Conservation (phyloP, 2,113 vertebrate genomes). For the Empidonax traillii region DNA sequence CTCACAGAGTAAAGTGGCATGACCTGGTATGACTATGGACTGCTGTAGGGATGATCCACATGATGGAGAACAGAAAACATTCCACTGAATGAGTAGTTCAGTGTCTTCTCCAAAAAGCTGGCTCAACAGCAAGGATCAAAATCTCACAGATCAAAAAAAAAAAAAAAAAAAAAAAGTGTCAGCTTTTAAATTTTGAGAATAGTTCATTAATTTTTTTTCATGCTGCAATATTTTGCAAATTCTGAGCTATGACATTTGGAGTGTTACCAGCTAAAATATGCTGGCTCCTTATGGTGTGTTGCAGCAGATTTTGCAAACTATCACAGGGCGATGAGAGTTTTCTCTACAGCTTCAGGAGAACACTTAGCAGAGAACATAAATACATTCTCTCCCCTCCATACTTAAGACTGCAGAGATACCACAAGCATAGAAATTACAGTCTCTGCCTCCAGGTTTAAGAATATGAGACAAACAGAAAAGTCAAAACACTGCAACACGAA, state of each 20-base stretch:
- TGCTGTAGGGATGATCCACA: not conserved
- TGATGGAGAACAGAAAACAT: not conserved
- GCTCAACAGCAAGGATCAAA: not conserved
- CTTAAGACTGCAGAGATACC: not conserved
- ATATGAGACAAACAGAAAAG: not conserved
- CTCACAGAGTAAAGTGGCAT: not conserved
- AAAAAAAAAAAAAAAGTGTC: not conserved
- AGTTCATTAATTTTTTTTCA: not conserved
- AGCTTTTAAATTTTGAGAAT: not conserved
- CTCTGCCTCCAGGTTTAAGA: not conserved
- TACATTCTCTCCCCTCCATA: not conserved
- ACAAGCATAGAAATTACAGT: not conserved
- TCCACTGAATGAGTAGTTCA: not conserved
- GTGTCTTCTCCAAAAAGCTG: not conserved
- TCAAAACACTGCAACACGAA: not conserved
- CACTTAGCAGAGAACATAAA: not conserved
- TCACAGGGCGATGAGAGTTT: not conserved
- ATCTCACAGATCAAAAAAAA: not conserved
- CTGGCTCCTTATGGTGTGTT: conserved; percentile 50
- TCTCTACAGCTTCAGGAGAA: conserved; percentile 10
- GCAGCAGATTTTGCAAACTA: conserved; percentile 16
- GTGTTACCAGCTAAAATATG: conserved; percentile 58
- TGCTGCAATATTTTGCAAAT: conserved; percentile 47
- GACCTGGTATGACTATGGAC: not conserved
- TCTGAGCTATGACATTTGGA: conserved; percentile 47